Evolutionary conservation across 2,797 vertebrate genomes (phyloP), one percentile per base, ranked within the genome.

Genomic region (Epinephelus awoara): DNA sequence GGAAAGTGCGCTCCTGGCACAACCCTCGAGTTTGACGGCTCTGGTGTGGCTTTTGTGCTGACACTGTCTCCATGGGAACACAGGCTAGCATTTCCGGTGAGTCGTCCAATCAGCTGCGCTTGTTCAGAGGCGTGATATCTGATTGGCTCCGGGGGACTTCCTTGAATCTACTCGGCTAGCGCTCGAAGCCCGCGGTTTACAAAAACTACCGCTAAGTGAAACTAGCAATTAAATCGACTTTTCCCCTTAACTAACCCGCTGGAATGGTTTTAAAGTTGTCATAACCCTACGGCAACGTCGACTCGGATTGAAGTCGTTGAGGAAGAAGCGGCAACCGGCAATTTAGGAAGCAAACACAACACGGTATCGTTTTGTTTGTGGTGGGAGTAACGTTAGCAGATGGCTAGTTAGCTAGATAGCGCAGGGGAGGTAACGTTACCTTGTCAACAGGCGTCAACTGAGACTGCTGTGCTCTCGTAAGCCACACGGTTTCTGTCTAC

Each of bases 101-200:
- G 51, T 73, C 34, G 44, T 78, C 91, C 91, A 93, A 93, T 94
- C 38, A 83, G 13, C 17, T 6, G 62, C n/a, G 14, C 15, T 17
- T 0, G 0, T 65, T 73, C 51, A 9, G 54, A 67, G 72, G 2
- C 18, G 6, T 6, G 56, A 50, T 4, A 46, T 90, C 63, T 92
- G 72, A 96, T 96, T 95, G 93, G 95, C 67, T 88, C 2, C 6
- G 19, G 0, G 4, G 25, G 2, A 18, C 54, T 85, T 66, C 64
- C 78, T 85, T 34, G 70, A 84, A 66, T 42, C 40, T 44, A 0
- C 17, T 69, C 21, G n/a, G 27, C 54, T 71, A 76, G 78, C 76
- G 77, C 72, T 75, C 27, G 77, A 89, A 92, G 69, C 81, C 88
- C 93, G 89, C 92, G 89, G 19, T 74, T 86, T 89, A 85, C 67